Conservation (phyloP, 2,797 vertebrate species). For the Miichthys miiuy region DNA sequence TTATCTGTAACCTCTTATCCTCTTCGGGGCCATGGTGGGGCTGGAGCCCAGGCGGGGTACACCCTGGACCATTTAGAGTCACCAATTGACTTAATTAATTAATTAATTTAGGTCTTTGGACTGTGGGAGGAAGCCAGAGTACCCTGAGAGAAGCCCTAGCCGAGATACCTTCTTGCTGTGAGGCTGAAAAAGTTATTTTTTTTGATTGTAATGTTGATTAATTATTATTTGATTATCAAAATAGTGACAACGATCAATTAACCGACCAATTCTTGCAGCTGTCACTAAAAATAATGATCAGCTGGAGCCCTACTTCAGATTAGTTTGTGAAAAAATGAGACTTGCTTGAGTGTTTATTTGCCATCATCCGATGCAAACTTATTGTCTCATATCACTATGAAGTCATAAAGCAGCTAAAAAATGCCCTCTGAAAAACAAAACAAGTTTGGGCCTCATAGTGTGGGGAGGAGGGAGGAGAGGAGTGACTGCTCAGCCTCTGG, state of each 20-base stretch:
- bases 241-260: not conserved
- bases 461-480: slow-evolving; percentile 2
- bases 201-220: no score
- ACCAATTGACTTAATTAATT: no score
- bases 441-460: not conserved
- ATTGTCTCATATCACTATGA: not conserved
- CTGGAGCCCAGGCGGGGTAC: no score
- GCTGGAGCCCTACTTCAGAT: not conserved
- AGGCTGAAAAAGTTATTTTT: no score
- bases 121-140: no score
- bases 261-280: not conserved
- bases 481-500: slow-evolving; percentile 28
- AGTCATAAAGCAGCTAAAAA: not conserved
- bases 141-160: no score
- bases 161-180: no score
- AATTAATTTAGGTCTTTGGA: no score
- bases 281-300: not conserved
- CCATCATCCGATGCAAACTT: not conserved
- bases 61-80: no score
- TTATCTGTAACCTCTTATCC: no score
- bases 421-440: not conserved
- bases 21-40: no score
- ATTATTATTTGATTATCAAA: not conserved
- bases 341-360: not conserved
- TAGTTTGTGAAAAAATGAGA: not conserved